A percentile compares a stretch with the other conserved stretches of the same genome.
Conservation (phyloP, 2,797 vertebrate species). For the Pseudomugil gertrudae region DNA sequence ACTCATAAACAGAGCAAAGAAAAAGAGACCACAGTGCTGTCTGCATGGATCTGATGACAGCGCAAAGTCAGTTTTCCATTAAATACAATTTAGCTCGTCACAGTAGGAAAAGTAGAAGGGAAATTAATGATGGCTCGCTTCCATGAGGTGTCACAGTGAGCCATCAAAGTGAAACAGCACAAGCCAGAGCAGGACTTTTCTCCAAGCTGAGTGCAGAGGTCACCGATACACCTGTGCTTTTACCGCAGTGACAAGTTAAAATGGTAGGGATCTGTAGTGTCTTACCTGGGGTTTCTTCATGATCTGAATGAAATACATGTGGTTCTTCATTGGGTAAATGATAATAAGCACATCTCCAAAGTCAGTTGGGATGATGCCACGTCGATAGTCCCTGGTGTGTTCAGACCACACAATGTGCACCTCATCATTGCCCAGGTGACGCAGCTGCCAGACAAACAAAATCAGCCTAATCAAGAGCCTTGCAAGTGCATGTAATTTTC, state of each 20-base stretch:
- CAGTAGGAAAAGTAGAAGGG: neutral
- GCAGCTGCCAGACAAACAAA: conserved; percentile 86
- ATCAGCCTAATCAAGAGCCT: conserved; percentile 58
- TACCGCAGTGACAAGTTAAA: neutral
- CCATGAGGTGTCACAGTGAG: neutral
- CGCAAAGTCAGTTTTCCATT: neutral
- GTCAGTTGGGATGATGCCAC: conserved; percentile 96
- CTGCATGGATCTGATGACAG: neutral
- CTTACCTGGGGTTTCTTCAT: conserved; percentile 95
- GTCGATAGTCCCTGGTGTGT: conserved; percentile 94
- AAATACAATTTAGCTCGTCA: neutral
- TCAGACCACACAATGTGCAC: conserved; percentile 99
- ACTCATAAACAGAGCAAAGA: conserved; percentile 20
- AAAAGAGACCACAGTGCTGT: neutral
- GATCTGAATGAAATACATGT: conserved; percentile 96
- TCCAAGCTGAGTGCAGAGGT: neutral
- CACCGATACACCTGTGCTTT: neutral
- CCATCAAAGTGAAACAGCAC: conserved; percentile 1
- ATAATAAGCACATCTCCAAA: conserved; percentile 96
- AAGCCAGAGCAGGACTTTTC: neutral
- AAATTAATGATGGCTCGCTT: conserved; percentile 5
- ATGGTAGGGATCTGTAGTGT: neutral
- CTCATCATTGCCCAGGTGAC: conserved; percentile 99
- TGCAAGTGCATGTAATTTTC: conserved; percentile 38
- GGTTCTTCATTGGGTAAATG: conserved; percentile 98